phyloP scores from a whole-genome alignment of 2,797 vertebrate genomes.

The Rhabdophis nuchalis region DNA sequence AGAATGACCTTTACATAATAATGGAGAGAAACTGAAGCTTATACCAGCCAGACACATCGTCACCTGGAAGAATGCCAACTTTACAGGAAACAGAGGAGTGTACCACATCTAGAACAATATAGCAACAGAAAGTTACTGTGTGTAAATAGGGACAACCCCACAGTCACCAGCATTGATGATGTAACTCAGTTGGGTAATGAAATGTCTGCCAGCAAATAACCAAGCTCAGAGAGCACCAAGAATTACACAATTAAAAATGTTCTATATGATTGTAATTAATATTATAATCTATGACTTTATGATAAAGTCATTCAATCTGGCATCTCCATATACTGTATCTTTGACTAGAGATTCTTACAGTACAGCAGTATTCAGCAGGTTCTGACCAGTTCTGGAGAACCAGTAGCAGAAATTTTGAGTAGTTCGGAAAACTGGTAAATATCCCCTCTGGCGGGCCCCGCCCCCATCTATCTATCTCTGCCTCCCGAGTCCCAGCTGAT shows the following conservation, averaged over 20 bases:
- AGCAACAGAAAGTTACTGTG: background rate
- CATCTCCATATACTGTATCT: background rate
- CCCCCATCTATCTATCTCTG: too few relatives aligned
- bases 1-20: background rate
- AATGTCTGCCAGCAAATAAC: background rate
- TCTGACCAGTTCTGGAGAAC: too few relatives aligned
- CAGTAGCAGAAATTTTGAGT: too few relatives aligned
- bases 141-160: background rate
- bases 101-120: background rate
- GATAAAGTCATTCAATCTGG: background rate
- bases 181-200: background rate
- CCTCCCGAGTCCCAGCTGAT: too few relatives aligned
- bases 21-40: background rate
- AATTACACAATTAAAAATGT: background rate
- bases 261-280: background rate
- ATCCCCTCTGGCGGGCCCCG: too few relatives aligned
- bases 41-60: background rate
- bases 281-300: background rate
- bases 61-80: background rate
- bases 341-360: background rate
- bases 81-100: background rate
- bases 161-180: background rate
- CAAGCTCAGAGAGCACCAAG: background rate
- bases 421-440: too few relatives aligned
- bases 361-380: background rate